Conservation (phyloP, 2,888 invertebrate genomes). For the Acrocyrtus sp. region DNA sequence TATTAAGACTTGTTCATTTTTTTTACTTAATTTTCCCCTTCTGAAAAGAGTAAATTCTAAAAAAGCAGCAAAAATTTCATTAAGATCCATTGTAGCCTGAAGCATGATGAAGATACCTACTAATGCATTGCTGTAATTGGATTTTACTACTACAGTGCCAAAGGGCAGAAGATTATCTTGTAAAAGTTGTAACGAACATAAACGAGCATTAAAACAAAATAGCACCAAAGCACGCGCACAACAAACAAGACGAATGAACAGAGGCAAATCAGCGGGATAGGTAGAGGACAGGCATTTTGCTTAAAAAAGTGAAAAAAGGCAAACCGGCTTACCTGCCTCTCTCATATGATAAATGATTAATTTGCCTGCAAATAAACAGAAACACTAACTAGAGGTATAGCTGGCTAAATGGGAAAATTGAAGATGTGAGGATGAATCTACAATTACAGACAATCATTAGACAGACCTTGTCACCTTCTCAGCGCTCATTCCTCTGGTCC, state of each 20-base stretch:
- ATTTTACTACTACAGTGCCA: constrained; percentile 24
- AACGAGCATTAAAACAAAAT: not conserved
- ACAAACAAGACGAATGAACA: not conserved
- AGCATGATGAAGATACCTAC: constrained; percentile 6
- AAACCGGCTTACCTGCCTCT: constrained; percentile 5
- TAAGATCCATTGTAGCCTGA: not conserved
- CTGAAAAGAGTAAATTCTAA: not conserved
- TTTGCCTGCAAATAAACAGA: not conserved
- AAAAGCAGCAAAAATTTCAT: not conserved
- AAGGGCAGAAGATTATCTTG: constrained; percentile 1
- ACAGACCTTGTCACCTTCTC: not conserved
- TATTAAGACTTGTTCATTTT: not conserved
- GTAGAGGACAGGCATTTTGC: too few species aligned
- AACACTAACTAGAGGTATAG: not conserved
- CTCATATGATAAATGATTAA: not conserved
- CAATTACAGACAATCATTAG: not conserved
- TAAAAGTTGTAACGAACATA: not conserved
- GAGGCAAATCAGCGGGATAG: too few species aligned
- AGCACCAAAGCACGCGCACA: not conserved
- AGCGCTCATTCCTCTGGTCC: not conserved
- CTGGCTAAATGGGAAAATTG: not conserved
- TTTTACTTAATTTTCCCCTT: not conserved
- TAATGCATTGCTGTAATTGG: constrained; percentile 21
- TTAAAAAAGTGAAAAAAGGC: not conserved
- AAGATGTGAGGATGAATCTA: not conserved